A percentile compares a stretch with the other conserved stretches of the same genome.
These are phyloP conservation scores for Helarctos malayanus DNA, from an alignment of 2,797 vertebrate genomes.

Conservation along the genomic window DNA sequence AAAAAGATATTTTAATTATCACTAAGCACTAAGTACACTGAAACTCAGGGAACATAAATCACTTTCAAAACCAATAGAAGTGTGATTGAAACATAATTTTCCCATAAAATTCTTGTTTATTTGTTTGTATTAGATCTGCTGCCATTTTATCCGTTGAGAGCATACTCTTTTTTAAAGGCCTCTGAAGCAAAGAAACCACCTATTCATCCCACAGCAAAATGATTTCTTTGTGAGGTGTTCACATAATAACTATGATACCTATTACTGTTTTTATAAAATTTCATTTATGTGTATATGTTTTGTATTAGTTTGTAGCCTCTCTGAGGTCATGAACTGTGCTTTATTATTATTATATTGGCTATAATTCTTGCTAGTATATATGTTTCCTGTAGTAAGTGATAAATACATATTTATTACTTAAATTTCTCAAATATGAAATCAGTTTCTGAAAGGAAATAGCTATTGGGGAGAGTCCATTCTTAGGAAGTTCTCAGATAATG, in stretches of 20 bases:
- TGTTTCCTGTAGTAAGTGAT: not conserved
- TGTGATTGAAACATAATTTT: not conserved
- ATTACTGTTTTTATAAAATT: not conserved
- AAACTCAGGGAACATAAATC: not conserved
- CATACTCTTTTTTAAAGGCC: not conserved
- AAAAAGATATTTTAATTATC: not conserved
- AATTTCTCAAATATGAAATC: not conserved
- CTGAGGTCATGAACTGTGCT: not conserved
- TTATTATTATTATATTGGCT: not conserved
- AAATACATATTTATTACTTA: not conserved
- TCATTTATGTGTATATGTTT: not conserved
- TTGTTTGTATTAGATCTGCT: not conserved
- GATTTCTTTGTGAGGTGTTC: not conserved
- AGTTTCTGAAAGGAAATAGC: not conserved
- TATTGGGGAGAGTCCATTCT: not conserved
- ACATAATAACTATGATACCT: not conserved
- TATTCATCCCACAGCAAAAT: not conserved
- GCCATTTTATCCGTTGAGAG: not conserved
- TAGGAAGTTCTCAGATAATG: slow-evolving; percentile 29
- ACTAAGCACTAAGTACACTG: not conserved
- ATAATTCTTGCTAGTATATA: not conserved
- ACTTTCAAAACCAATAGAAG: not conserved
- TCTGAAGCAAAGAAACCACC: not conserved
- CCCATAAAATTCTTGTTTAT: not conserved
- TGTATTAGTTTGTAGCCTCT: not conserved